phyloP scores from a whole-genome alignment of 1,140 invertebrate species.

The Bombus soroeensis region DNA sequence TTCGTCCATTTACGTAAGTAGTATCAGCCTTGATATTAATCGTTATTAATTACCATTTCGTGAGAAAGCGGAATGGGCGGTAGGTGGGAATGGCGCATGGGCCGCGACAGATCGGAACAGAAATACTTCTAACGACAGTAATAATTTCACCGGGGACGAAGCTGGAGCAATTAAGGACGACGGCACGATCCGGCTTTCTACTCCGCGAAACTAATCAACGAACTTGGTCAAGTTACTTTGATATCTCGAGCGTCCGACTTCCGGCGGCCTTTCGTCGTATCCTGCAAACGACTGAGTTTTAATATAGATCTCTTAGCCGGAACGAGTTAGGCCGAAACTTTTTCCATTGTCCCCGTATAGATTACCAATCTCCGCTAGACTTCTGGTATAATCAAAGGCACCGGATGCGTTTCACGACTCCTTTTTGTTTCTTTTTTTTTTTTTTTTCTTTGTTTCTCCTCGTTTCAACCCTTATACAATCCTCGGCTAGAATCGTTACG shows the following conservation, averaged over 20 bases:
- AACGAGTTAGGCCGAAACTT: constrained; percentile 56
- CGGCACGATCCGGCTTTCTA: constrained; percentile 53
- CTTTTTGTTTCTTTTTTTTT: constrained; percentile 8
- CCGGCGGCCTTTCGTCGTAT: constrained; percentile 59
- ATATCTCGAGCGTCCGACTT: constrained; percentile 63
- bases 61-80: background rate
- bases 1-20: constrained; percentile 19
- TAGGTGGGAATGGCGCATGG: background rate
- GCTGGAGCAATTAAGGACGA: constrained; percentile 57
- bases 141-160: constrained; percentile 51
- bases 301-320: constrained; percentile 63
- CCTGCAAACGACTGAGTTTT: constrained; percentile 61
- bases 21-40: constrained; percentile 21
- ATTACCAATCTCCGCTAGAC: constrained; percentile 41
- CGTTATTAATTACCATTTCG: constrained; percentile 37
- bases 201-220: constrained; percentile 65
- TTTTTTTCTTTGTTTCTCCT: background rate
- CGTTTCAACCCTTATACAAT: background rate
- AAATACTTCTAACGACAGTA: constrained; percentile 51
- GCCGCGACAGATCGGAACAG: constrained; percentile 30
- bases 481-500: background rate
- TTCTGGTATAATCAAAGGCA: constrained; percentile 40
- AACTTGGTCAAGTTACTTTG: constrained; percentile 60
- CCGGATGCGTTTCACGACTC: constrained; percentile 44
- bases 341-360: constrained; percentile 62